Evolutionary conservation across 2,888 invertebrate species (phyloP), one percentile per base, ranked within the genome.

Genomic region (Mycogona germanica): DNA sequence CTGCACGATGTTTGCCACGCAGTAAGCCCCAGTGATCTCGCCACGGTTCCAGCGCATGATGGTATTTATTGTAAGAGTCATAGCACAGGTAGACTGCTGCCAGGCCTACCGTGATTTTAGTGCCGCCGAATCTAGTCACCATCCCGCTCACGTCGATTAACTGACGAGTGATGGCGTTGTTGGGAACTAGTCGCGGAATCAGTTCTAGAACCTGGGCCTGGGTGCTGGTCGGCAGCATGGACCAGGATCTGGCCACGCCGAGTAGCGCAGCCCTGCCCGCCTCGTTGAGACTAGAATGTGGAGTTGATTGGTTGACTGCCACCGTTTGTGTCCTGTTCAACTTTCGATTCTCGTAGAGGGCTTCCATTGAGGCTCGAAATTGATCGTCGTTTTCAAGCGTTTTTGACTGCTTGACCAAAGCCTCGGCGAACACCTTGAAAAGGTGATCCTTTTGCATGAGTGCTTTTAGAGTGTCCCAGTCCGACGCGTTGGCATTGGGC

Each of bases 381-480:
- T n/a, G n/a, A n/a, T 23, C 45, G 21, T 50, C 50, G 14, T 50
- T 46, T 12, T 50, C 45, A 9, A 40, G 40, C 14, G n/a, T 35
- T 29, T 25, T 50, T 23, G 45, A 21, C 40, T 50, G 40, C 23
- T 46, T 40, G 1, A 40, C 45, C 46, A 50, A 23, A 7, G n/a
- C 40, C 26, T 50, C 50, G 44, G 50, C 50, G 4, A 38, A 50
- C 40, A 2, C n/a, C 25, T 50, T 40, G 37, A 50, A 32, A 21
- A 40, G 19, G 4, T 50, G 14, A 14, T 17, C 35, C 1, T 26
- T 9, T 14, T 21, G 6, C 6, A 50, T 12, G 14, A 28, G 23
- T 23, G 19, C 23, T 14, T 50, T 50, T 35, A 50, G 30, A 23
- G 50, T 50, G 3, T 40, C 38, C 50, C 50, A 50, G n/a, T 14